Percentiles rank a stretch among this genome's conserved stretches.
Evolutionary conservation across 2,888 invertebrate genomes (phyloP).

Genomic region (Microchrysa polita): DNA sequence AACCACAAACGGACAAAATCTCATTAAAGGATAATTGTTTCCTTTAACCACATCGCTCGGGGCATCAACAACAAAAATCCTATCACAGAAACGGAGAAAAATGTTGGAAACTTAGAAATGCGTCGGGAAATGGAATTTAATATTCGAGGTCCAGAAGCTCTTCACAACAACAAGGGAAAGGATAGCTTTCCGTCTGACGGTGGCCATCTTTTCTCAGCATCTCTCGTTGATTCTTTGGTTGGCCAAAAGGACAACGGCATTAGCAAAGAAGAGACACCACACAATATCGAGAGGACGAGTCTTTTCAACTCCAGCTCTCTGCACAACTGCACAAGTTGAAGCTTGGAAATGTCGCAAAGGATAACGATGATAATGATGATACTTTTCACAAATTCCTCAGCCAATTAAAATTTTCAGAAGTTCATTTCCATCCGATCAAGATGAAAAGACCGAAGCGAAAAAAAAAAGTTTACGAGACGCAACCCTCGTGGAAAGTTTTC

Average conservation of each 20-base stretch:
- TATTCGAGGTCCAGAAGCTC: conserved; percentile 1
- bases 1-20: conserved; percentile 37
- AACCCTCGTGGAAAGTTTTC: neutral
- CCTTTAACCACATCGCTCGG: conserved; percentile 25
- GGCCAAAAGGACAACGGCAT: neutral
- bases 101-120: conserved; percentile 8
- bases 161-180: neutral
- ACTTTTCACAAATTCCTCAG: conserved; percentile 34
- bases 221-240: neutral
- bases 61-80: conserved; percentile 29
- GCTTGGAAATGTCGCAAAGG: conserved; percentile 5
- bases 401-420: conserved; percentile 40
- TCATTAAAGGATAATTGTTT: conserved; percentile 33
- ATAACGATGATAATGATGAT: conserved; percentile 17
- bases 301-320: conserved; percentile 3
- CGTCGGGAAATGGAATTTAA: conserved; percentile 29
- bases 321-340: neutral
- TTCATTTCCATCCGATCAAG: conserved; percentile 21
- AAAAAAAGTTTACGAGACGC: neutral
- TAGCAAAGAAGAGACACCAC: neutral
- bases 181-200: neutral
- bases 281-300: neutral
- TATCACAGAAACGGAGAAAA: neutral
- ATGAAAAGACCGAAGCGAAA: neutral
- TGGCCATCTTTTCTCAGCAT: neutral